Evolutionary conservation across 2,797 vertebrate genomes (phyloP), one percentile per base, ranked within the genome.

Genomic region (Alectoris magna): DNA sequence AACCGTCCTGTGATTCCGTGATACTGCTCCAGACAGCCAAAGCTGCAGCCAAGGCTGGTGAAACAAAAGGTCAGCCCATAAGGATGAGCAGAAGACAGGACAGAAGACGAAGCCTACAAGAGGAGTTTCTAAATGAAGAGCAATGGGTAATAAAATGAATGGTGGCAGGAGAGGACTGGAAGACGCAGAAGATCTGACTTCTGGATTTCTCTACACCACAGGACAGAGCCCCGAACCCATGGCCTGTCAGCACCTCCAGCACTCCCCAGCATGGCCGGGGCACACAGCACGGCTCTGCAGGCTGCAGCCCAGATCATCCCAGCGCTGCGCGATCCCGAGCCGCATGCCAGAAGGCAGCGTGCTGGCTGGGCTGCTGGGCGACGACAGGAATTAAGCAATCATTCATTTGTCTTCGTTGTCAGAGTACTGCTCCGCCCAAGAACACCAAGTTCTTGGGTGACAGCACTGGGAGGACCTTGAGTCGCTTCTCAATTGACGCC

Each of bases 321-420:
- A 39, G 81, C 53, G 91, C 41, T 2, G 51, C 5, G 44, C 79
- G 36, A 70, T 73, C 55, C 93, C 0, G 4, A 22, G 0, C 43
- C 29, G 43, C 3, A 0, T 18, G 74, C 83, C 95, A 85, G n/a
- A 18, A 91, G 74, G 92, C 88, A 73, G 85, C 1, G 1, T 55
- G 6, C 36, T 56, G 91, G 43, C 90, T 53, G 92, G 4, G 5
- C 4, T 9, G 12, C 49, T 74, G 88, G 55, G 76, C 2, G 83
- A 58, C 86, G 94, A 90, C 93, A 95, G 94, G 18, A 74, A 7
- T 14, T 55, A 29, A 43, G 84, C 86, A 90, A 90, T 82, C 74
- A 80, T 21, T 68, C 91, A 21, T 34, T 9, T 23, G 48, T 66
- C 72, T 27, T 43, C 5, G 1, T 24, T 58, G 38, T 75, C 85